Evolutionary conservation across 2,888 invertebrate species (phyloP), one percentile per base, ranked within the genome.

Genomic region (Pemphredon lugubris): DNA sequence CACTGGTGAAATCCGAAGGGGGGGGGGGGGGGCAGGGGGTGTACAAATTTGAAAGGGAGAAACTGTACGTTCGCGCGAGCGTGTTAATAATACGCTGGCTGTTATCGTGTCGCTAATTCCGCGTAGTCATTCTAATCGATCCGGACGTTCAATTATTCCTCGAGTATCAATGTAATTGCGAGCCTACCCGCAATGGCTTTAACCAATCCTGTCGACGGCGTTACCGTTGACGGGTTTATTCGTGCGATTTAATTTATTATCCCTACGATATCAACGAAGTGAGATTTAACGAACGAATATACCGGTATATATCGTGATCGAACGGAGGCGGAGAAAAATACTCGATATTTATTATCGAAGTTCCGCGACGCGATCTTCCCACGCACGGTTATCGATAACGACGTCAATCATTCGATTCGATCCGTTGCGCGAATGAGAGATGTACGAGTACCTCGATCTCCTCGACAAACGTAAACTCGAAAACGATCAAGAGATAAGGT

Each of bases 81-180:
- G 34, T 37, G 59, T 59, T 60, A 45, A 51, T 68, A 63, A 68
- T 57, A 57, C 64, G 23, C 57, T 45, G 11, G 23, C 23, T 39
- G 51, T 65, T 65, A 66, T 30, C 47, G 47, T 65, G 45, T 21
- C 39, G 57, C 51, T 64, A 65, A 58, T 68, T 51, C 47, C 63
- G 26, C 61, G 47, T 61, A 61, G 61, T 69, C 74, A 55, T 73
- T 69, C 63, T 63, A 75, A 69, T 63, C 65, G 57, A 75, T 75
- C 75, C 55, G 16, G 50, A 21, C 64, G 70, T 75, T 70, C 60
- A 75, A 75, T 75, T 75, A 75, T 75, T 73, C 63, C 57, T 37
- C 37, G 14, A 54, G 50, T 58, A 50, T 48, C 37, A 14, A 55
- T 58, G 57, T 47, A 75, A 69, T 75, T 73, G 50, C 50, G 11